phyloP scores from a whole-genome alignment of 2,888 invertebrate species.

The Pyrochroa serraticornis region DNA sequence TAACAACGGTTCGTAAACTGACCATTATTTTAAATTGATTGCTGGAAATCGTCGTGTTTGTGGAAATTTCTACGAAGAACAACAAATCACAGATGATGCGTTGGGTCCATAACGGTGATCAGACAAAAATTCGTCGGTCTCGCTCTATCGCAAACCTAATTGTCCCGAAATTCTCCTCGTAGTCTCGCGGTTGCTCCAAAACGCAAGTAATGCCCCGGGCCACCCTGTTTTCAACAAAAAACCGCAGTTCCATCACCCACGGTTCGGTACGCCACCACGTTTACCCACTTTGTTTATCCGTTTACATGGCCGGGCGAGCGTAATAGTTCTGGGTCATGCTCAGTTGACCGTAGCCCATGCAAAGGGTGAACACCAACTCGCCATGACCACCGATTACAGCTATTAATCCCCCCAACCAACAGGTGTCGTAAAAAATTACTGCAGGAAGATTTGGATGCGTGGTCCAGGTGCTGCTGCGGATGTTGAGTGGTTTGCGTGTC shows the following conservation, averaged over 20 bases:
- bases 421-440: constrained; percentile 4
- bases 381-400: constrained; percentile 24
- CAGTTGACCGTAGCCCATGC: constrained; percentile 25
- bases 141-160: constrained; percentile 3
- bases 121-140: neutral
- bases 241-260: constrained; percentile 2
- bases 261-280: constrained; percentile 27
- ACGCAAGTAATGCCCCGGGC: constrained; percentile 10
- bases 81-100: neutral
- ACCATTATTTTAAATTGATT: constrained; percentile 20
- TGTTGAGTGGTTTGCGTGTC: neutral
- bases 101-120: neutral
- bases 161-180: neutral
- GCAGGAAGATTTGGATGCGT: too few relatives aligned
- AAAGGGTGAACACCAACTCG: constrained; percentile 20
- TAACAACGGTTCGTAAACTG: constrained; percentile 9
- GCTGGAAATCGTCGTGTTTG: constrained; percentile 1
- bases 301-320: constrained; percentile 32
- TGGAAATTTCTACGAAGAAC: constrained; percentile 3
- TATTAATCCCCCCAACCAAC: constrained; percentile 15
- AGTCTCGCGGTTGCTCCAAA: neutral
- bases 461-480: too few relatives aligned
- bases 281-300: constrained; percentile 27
- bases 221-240: constrained; percentile 1
- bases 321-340: constrained; percentile 28